These are phyloP conservation scores for Enteromius unitaeniatus DNA, from an alignment of 2,797 vertebrate species.

Conservation along the genomic window DNA sequence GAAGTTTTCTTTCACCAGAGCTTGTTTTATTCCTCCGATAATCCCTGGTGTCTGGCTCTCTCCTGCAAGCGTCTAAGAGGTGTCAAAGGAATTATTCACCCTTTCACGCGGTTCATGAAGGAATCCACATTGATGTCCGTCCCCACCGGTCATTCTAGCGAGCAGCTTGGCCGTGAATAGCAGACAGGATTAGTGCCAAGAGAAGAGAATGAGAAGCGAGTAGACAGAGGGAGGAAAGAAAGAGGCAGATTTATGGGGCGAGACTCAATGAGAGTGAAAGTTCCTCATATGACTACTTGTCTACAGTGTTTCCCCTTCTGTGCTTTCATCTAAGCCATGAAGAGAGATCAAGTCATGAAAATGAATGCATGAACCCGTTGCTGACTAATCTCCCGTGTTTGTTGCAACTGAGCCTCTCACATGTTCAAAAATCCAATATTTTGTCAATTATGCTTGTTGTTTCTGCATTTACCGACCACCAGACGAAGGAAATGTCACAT, in stretches of 20 bases:
- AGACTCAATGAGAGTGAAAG: constrained; percentile 39
- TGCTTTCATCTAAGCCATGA: constrained; percentile 61
- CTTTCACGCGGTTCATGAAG: constrained; percentile 67
- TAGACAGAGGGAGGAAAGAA: constrained; percentile 28
- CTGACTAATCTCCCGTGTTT: constrained; percentile 31
- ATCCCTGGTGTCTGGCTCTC: constrained; percentile 62
- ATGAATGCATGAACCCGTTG: constrained; percentile 58
- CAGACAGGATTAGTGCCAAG: constrained; percentile 67
- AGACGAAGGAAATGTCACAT: not conserved
- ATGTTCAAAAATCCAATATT: constrained; percentile 21
- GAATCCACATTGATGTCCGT: constrained; percentile 66
- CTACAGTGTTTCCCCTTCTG: constrained; percentile 49
- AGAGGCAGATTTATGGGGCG: constrained; percentile 28
- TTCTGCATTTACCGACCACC: not conserved
- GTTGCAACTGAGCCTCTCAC: constrained; percentile 42
- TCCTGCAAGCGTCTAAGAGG: constrained; percentile 51
- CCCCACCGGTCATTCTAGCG: constrained; percentile 61
- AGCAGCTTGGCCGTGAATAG: constrained; percentile 70
- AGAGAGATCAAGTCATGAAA: constrained; percentile 52
- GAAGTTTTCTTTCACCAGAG: constrained; percentile 55
- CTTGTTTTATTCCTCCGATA: constrained; percentile 56
- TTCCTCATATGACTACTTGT: constrained; percentile 18
- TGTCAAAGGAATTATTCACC: constrained; percentile 72
- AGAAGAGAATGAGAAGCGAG: constrained; percentile 44
- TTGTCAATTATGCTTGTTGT: constrained; percentile 8